Evolutionary conservation across 2,888 invertebrate species (phyloP), one percentile per base, ranked within the genome.

Genomic region (Thymelicus acteon): DNA sequence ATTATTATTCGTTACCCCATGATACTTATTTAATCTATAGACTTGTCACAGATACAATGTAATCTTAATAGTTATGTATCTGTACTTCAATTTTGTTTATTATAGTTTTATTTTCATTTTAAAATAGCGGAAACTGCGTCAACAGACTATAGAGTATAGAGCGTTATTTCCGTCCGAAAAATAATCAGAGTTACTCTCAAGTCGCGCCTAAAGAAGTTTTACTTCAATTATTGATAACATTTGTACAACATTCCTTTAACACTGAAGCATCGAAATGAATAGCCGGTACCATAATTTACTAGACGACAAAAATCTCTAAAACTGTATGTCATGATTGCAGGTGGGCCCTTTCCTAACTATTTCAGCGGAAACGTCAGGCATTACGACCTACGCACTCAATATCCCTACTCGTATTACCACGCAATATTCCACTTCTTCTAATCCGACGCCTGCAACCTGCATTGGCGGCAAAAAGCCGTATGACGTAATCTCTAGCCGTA

Each of bases 401-500:
- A 49, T 49, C 63, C 61, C 61, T 61, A 19, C 13, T 37, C 15
- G 8, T 7, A 57, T 66, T 58, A 12, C 47, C 66, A 47, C 6
- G n/a, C 57, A 66, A 57, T 57, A 58, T 49, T 62, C 61, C 40
- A 61, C 40, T n/a, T 40, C 68, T 40, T 40, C 68, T 40, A 48
- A 54, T 54, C 68, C 40, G 76, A 70, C 72, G 65, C 74, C 67
- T 72, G 62, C 47, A 62, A 71, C 72, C 68, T 77, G 73, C 71
- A 76, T 79, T 78, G 77, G 75, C 75, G 73, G 71, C 67, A 74
- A 80, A 78, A 79, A 77, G 77, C 78, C 79, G 78, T 74, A 80
- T 83, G 75, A 73, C 52, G 69, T 72, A 75, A 76, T 77, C 74
- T 31, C 31, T 5, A 31, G 31, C 31, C 31, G 4, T 31, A 31